phyloP scores from a whole-genome alignment of 2,888 invertebrate genomes.

The Oithona nana region DNA sequence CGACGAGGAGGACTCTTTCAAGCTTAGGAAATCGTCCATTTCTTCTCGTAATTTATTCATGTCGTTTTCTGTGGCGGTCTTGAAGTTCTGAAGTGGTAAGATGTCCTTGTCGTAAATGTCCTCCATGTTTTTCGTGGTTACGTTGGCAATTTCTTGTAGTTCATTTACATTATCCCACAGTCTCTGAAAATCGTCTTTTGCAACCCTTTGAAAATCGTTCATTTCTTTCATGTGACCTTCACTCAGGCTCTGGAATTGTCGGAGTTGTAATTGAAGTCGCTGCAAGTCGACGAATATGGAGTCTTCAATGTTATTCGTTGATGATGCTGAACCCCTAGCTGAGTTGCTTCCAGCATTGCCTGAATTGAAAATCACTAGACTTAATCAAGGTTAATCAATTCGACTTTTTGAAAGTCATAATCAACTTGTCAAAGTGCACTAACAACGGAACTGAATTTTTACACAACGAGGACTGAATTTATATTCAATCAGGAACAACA shows the following conservation, averaged over 20 bases:
- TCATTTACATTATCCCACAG: constrained; percentile 12
- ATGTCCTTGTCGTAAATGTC: constrained; percentile 13
- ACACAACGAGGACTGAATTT: no score
- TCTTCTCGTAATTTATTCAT: not conserved
- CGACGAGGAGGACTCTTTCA: not conserved
- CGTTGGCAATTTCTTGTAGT: constrained; percentile 4
- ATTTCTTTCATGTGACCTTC: not conserved
- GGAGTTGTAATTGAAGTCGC: not conserved
- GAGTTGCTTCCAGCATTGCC: not conserved
- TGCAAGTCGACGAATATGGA: not conserved
- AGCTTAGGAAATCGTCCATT: not conserved
- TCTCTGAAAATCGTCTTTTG: constrained; percentile 7
- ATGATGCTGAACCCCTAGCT: not conserved
- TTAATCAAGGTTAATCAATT: no score
- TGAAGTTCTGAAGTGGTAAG: constrained; percentile 5
- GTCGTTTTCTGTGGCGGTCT: not conserved
- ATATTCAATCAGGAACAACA: no score
- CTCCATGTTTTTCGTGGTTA: not conserved
- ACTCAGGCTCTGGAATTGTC: not conserved
- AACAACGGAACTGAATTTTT: no score
- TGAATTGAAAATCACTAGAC: no score
- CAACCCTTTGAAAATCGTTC: not conserved
- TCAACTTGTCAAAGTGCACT: no score
- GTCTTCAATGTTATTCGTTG: not conserved
- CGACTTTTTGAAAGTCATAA: no score